These are phyloP conservation scores for Tuberolachnus salignus DNA, from an alignment of 2,888 invertebrate genomes.

Conservation along the genomic window DNA sequence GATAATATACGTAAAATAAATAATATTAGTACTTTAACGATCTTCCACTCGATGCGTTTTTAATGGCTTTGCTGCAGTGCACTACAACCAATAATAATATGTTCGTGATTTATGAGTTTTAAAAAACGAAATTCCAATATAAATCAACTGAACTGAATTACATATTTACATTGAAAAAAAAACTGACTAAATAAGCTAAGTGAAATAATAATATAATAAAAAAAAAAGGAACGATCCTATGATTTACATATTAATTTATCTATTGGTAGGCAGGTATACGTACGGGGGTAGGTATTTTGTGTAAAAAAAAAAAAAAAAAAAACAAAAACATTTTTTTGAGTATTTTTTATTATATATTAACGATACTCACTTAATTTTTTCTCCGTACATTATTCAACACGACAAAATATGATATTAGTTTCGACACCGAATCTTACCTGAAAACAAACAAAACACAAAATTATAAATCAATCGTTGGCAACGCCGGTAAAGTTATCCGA, in stretches of 20 bases:
- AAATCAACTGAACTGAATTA: slow-evolving; percentile 1
- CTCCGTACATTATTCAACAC: not conserved
- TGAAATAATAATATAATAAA: not conserved
- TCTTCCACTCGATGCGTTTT: not conserved
- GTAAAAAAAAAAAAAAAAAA: too few relatives aligned
- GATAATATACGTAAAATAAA: not conserved
- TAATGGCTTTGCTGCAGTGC: not conserved
- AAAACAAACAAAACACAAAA: not conserved
- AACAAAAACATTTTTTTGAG: not conserved
- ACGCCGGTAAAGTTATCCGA: too few relatives aligned
- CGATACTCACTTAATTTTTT: not conserved
- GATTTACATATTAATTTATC: not conserved
- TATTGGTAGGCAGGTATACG: too few relatives aligned
- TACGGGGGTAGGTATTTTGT: too few relatives aligned
- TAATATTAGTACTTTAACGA: not conserved
- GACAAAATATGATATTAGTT: not conserved
- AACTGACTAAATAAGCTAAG: not conserved
- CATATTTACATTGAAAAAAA: too few relatives aligned
- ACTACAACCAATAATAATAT: not conserved
- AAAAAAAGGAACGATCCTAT: not conserved
- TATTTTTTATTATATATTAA: not conserved
- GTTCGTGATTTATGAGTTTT: not conserved
- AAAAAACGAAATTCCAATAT: not conserved
- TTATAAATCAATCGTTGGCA: not conserved
- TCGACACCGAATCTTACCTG: slow-evolving; percentile 38